Base-by-base conservation (phyloP, 1,140 invertebrate genomes). In the Teleogryllus occipitalis region DNA sequence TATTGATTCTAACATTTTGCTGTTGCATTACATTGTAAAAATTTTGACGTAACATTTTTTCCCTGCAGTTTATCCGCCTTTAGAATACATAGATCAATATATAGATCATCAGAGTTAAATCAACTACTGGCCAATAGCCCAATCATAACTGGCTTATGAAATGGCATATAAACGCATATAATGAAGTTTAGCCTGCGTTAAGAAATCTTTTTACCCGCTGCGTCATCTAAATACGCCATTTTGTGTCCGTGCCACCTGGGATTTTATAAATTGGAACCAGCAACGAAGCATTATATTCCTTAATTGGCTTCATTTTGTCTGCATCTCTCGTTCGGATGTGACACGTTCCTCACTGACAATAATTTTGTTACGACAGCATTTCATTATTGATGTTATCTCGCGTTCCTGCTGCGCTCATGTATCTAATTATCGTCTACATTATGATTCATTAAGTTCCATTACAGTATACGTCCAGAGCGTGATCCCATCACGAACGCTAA, bases 331-430 rank as follows among this genome's bases (percentile, higher is more conserved):
- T 65, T 65, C 18, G 10, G 54, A 65, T 65, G 54, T 65, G 54
- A 65, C 54, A 65, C 54, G 54, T 65, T 65, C 18, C 54, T 65
- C 54, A 65, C 54, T 65, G 54, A 65, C 54, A 65, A 65, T 65
- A 65, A 65, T 65, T 65, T 65, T 65, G 54, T 65, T 65, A 65
- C 54, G 54, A 65, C 54, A 65, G 18, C 54, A 18, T 65, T 65
- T 65, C 54, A 65, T 65, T 65, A 65, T 65, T 65, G 54, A 65
- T 65, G 54, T 65, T 65, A 65, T 65, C 54, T 65, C 54, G 54
- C 54, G 54, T 65, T 18, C 18, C 10, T 7, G 10, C 54, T 1
- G 27, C 54, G 54, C 54, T 65, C 54, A 65, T 65, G 54, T 65
- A 65, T 65, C 54, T 65, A 65, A 65, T 65, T 65, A 65, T 65